Evolutionary conservation across 2,113 vertebrate species (phyloP), one percentile per base, ranked within the genome.

Genomic region (Brachyhypopomus occidentalis): DNA sequence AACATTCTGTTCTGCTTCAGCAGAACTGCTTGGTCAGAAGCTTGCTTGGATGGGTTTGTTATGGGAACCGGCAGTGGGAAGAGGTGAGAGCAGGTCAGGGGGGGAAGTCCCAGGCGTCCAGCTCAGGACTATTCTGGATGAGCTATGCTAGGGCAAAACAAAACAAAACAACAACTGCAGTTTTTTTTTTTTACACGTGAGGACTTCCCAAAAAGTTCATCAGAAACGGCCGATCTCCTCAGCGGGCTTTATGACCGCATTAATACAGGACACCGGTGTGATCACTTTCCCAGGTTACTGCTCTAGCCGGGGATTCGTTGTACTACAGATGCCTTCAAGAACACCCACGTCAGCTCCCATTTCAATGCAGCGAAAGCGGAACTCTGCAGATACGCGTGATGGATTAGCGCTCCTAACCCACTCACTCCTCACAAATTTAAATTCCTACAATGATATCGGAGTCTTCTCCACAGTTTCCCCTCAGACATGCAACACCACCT

Each of bases 361-460:
- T 76, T 72, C 72, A 70, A 20, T 27, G 74, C 62, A 58, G n/a
- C 78, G 34, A 45, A 22, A 72, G 12, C 48, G 55, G 66, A 60
- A 19, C 1, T 27, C 36, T 75, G 27, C 41, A 22, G 25, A 62
- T 60, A 59, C 48, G 19, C 45, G 38, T 23, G 30, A 76, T 59
- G 63, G 75, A 70, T 69, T 70, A 60, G 55, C 5, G 11, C 5
- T 67, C 19, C 19, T 60, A 64, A 59, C 84, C 84, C 84, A 87
- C 80, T 78, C 82, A 67, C 48, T 87, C 78, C 81, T 73, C 77
- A 77, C 69, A 55, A 27, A 5, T n/a, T 52, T 30, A 41, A 52
- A 27, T n/a, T 73, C 67, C 62, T 48, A 73, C 34, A 82, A 70
- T 56, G 73, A 76, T 60, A 79, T 30, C 17, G 5, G 19, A 41